Percentiles rank a stretch among this genome's conserved stretches.
Conservation (phyloP, 2,888 invertebrate species). For the Lochmaea crataegi region DNA sequence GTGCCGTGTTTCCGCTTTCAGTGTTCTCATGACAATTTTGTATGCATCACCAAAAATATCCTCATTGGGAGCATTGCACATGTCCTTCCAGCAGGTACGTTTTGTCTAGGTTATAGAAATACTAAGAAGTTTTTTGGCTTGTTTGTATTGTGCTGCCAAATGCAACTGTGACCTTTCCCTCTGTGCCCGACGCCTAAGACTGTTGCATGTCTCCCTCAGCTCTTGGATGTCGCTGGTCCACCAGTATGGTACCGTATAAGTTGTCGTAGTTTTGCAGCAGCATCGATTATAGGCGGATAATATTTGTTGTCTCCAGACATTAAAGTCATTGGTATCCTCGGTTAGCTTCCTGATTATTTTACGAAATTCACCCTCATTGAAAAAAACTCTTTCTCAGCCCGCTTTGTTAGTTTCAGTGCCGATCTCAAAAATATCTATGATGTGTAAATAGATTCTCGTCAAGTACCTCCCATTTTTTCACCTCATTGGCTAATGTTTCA, state of each 20-base stretch:
- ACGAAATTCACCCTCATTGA: not conserved
- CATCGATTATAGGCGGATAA: not conserved
- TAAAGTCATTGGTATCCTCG: not conserved
- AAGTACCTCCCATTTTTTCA: not conserved
- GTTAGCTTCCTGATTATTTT: not conserved
- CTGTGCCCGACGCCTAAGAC: not conserved
- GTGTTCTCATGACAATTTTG: conserved; percentile 21
- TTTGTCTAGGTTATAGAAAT: not conserved
- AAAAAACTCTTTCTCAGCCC: not conserved
- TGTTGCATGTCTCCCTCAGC: not conserved
- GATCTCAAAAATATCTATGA: not conserved
- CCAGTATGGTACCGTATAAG: conserved; percentile 4
- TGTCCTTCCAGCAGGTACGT: conserved; percentile 17
- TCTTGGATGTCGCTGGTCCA: not conserved
- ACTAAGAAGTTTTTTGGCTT: not conserved
- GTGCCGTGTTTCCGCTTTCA: not conserved
- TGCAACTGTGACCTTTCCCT: not conserved
- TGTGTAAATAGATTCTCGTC: not conserved
- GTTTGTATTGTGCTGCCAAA: not conserved
- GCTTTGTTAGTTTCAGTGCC: not conserved
- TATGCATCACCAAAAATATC: conserved; percentile 36
- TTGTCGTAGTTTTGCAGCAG: not conserved
- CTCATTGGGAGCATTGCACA: conserved; percentile 23
- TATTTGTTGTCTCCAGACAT: not conserved
- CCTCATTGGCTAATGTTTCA: not conserved